Conservation (phyloP, 2,797 vertebrate genomes). For the Oreonectes daqikongensis region DNA sequence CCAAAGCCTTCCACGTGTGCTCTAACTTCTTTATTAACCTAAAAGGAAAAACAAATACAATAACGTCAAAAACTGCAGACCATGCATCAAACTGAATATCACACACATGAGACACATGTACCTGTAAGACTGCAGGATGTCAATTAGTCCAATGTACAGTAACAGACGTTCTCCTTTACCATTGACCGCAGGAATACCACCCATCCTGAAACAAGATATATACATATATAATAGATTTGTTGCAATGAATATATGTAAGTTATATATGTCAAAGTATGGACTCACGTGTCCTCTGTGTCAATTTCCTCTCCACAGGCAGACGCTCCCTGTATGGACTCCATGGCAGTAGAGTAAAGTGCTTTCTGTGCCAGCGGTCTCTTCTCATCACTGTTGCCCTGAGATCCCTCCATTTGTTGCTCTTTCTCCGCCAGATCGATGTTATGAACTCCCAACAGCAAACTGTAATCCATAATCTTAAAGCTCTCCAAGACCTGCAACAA, state of each 20-base stretch:
- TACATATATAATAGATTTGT: too few relatives aligned
- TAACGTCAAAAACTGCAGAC: background rate
- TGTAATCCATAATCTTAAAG: slow-evolving; percentile 99
- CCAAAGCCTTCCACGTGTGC: slow-evolving; percentile 98
- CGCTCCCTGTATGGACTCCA: slow-evolving; percentile 98
- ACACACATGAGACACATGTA: slow-evolving; percentile 55
- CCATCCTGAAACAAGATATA: slow-evolving; percentile 81
- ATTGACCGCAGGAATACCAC: slow-evolving; percentile 94
- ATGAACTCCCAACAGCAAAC: slow-evolving; percentile 94
- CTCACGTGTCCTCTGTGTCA: slow-evolving; percentile 95
- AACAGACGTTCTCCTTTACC: slow-evolving; percentile 93
- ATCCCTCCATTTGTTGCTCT: slow-evolving; percentile 88
- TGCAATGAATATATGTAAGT: too few relatives aligned
- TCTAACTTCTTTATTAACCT: slow-evolving; percentile 99
- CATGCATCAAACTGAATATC: background rate
- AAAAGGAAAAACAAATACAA: slow-evolving; percentile 44
- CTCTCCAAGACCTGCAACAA: slow-evolving; percentile 85
- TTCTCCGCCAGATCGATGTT: slow-evolving; percentile 94
- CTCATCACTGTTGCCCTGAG: slow-evolving; percentile 84
- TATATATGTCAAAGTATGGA: too few relatives aligned
- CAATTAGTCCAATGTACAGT: slow-evolving; percentile 94
- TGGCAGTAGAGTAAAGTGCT: slow-evolving; percentile 96
- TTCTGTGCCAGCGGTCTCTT: slow-evolving; percentile 95
- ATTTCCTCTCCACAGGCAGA: slow-evolving; percentile 90
- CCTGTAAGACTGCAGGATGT: slow-evolving; percentile 98